A percentile compares a stretch with the other conserved stretches of the same genome.
phyloP scores from a whole-genome alignment of 2,888 invertebrate species.

The Plagiodera versicolora region DNA sequence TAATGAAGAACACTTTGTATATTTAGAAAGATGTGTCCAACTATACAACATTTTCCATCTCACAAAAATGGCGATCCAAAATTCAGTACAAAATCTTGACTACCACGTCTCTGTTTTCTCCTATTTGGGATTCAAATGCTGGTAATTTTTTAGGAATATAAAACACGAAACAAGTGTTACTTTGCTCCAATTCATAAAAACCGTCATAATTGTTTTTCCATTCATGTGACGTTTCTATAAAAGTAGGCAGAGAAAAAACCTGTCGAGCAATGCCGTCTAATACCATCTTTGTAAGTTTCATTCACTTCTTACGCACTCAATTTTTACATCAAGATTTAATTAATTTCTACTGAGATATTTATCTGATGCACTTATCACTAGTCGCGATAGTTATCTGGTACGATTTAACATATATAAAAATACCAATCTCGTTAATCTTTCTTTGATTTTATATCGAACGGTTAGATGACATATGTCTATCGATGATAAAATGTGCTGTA shows the following conservation, averaged over 20 bases:
- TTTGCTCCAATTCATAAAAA: background rate
- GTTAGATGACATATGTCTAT: slow-evolving; percentile 13
- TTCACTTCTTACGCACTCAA: slow-evolving; percentile 35
- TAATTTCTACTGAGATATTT: slow-evolving; percentile 34
- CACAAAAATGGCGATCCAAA: too few relatives aligned
- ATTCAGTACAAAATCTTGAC: too few relatives aligned
- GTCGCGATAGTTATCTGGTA: slow-evolving; percentile 18
- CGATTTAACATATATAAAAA: slow-evolving; percentile 14
- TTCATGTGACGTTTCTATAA: background rate
- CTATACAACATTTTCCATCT: too few relatives aligned
- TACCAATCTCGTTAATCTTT: slow-evolving; percentile 4
- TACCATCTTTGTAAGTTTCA: slow-evolving; percentile 35
- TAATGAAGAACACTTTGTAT: too few relatives aligned
- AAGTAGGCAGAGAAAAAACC: slow-evolving; percentile 25
- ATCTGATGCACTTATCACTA: slow-evolving; percentile 21
- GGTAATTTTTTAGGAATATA: background rate
- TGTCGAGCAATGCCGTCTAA: slow-evolving; percentile 32
- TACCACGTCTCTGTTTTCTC: too few relatives aligned
- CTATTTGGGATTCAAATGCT: too few relatives aligned
- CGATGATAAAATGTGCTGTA: slow-evolving; percentile 19
- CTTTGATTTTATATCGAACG: slow-evolving; percentile 13
- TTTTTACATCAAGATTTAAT: slow-evolving; percentile 41
- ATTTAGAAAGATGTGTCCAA: too few relatives aligned
- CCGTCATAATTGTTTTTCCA: background rate
- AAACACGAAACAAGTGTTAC: background rate